phyloP scores from a whole-genome alignment of 2,888 invertebrate species.

The Nesidiocoris tenuis region DNA sequence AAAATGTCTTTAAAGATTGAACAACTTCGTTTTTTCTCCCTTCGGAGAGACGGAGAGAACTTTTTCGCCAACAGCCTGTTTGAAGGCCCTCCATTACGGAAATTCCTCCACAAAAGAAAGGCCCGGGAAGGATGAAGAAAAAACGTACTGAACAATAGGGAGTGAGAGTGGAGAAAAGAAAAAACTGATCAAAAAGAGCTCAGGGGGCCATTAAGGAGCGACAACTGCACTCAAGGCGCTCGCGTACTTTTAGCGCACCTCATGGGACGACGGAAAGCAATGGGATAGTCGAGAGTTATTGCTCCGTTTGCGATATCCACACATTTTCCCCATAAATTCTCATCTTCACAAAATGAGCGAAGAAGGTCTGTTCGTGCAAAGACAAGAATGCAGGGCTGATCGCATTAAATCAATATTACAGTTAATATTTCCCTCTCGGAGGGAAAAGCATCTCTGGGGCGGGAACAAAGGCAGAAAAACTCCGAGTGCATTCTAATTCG shows the following conservation, averaged over 20 bases:
- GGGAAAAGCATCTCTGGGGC: neutral
- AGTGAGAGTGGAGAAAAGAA: conserved; percentile 4
- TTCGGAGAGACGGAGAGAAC: neutral
- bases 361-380: conserved; percentile 7
- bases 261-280: conserved; percentile 16
- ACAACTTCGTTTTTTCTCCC: neutral
- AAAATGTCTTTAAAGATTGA: neutral
- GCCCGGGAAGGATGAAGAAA: neutral
- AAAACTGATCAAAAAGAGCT: conserved; percentile 41
- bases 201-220: conserved; percentile 38
- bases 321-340: conserved; percentile 19
- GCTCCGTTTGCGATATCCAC: conserved; percentile 24
- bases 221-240: conserved; percentile 36
- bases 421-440: conserved; percentile 19
- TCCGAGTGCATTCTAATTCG: conserved; percentile 19
- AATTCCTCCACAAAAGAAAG: conserved; percentile 27
- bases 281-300: conserved; percentile 7
- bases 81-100: conserved; percentile 22
- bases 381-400: conserved; percentile 7
- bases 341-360: conserved; percentile 18
- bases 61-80: neutral
- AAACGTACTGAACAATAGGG: conserved; percentile 23
- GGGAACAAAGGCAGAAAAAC: neutral
- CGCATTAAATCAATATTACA: conserved; percentile 38
- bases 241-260: conserved; percentile 32